These are phyloP conservation scores for Sarcophaga bullata DNA, from an alignment of 1,140 invertebrate genomes.

Conservation along the genomic window DNA sequence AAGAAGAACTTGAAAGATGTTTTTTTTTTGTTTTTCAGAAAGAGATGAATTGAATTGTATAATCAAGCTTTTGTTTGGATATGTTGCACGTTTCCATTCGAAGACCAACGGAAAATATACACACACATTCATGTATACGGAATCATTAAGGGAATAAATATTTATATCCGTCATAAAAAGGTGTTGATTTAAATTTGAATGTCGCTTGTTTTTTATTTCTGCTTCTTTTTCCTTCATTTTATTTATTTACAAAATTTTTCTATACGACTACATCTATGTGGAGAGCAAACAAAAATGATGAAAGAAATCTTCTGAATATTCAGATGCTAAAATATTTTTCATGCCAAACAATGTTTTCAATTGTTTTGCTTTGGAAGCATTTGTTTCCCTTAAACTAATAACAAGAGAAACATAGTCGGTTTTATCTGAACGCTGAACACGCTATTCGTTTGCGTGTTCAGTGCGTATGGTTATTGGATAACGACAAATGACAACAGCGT, in stretches of 20 bases:
- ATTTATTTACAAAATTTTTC: neutral
- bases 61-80: constrained; percentile 8
- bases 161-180: constrained; percentile 22
- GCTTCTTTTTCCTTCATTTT: neutral
- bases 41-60: neutral
- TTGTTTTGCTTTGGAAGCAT: neutral
- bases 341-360: neutral
- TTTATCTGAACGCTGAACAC: too few species aligned
- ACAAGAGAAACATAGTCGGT: too few species aligned
- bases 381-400: too few species aligned
- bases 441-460: too few species aligned
- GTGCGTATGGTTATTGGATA: too few species aligned
- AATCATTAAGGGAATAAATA: neutral
- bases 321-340: constrained; percentile 15
- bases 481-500: too few species aligned
- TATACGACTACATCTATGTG: neutral
- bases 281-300: neutral
- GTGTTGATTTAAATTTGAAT: constrained; percentile 21
- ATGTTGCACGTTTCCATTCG: neutral
- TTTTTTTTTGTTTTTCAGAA: neutral
- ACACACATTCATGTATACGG: neutral
- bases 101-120: neutral
- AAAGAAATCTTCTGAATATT: neutral
- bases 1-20: neutral
- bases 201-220: neutral